phyloP scores from a whole-genome alignment of 2,113 vertebrate species.

The Ictalurus furcatus region DNA sequence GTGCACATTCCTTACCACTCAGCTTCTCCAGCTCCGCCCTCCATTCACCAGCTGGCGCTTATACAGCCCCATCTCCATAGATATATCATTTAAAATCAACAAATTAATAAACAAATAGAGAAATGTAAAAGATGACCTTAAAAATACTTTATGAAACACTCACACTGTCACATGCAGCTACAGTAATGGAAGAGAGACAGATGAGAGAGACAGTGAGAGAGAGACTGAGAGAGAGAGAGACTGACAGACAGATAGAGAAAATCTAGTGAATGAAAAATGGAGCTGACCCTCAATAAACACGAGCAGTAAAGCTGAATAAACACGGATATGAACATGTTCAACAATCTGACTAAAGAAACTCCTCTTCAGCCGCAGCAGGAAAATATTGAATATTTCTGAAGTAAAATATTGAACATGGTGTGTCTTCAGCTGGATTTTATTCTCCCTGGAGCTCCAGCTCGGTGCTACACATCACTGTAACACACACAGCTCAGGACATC shows the following conservation, averaged over 20 bases:
- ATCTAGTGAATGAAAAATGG: not conserved
- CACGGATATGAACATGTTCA: not conserved
- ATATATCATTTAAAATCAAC: not conserved
- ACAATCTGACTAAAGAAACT: not conserved
- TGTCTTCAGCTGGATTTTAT: not conserved
- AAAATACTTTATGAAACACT: not conserved
- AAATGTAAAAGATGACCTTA: not conserved
- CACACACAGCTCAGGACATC: not conserved
- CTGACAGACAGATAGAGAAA: not conserved
- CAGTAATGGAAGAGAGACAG: not conserved
- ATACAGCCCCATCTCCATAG: too few relatives aligned
- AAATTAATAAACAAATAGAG: not conserved
- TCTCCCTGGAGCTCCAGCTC: not conserved
- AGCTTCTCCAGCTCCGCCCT: too few relatives aligned
- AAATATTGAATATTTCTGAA: not conserved
- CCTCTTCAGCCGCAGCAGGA: not conserved
- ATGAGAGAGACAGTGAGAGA: not conserved
- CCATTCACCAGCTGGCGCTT: too few relatives aligned
- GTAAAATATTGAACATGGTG: conserved; percentile 4
- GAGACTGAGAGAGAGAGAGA: not conserved
- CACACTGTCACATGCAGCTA: not conserved
- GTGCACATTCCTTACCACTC: too few relatives aligned
- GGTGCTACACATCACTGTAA: not conserved
- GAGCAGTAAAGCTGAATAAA: conserved; percentile 9
- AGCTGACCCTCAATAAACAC: not conserved